Percentiles rank a stretch among this genome's conserved stretches.
phyloP scores from a whole-genome alignment of 2,113 vertebrate species.

The Apteryx mantelli region DNA sequence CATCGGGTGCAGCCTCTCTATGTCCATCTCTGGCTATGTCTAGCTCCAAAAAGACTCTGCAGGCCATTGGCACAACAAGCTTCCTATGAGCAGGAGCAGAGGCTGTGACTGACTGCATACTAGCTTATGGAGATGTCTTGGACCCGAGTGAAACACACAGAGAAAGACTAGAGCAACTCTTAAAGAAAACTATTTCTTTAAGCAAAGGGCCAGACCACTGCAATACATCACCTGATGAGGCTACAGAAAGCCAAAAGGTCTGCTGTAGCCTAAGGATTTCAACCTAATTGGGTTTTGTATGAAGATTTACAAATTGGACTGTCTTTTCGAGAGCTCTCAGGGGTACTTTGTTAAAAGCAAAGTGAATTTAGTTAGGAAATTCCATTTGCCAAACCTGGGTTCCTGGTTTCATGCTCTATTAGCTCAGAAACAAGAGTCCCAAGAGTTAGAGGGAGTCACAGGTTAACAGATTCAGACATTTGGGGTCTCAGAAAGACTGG shows the following conservation, averaged over 20 bases:
- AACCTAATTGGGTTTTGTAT: background rate
- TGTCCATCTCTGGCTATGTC: background rate
- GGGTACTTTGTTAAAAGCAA: background rate
- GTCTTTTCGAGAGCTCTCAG: background rate
- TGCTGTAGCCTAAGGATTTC: background rate
- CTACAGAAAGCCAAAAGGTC: background rate
- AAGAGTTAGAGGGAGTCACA: background rate
- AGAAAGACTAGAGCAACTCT: background rate
- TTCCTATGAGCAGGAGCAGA: background rate
- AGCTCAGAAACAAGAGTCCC: background rate
- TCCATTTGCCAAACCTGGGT: background rate
- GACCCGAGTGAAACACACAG: background rate
- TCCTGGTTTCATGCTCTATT: background rate
- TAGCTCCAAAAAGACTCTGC: background rate
- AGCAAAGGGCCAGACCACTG: background rate
- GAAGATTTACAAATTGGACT: background rate
- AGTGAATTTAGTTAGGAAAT: background rate
- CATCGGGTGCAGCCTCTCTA: background rate
- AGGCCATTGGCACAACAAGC: background rate
- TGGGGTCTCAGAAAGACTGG: background rate
- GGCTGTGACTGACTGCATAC: fast-evolving
- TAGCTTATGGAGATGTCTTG: background rate
- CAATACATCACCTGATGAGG: background rate
- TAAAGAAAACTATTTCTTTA: background rate
- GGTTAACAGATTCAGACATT: background rate